Evolutionary conservation across 2,113 vertebrate genomes (phyloP).

Genomic region (Corythaixoides concolor): DNA sequence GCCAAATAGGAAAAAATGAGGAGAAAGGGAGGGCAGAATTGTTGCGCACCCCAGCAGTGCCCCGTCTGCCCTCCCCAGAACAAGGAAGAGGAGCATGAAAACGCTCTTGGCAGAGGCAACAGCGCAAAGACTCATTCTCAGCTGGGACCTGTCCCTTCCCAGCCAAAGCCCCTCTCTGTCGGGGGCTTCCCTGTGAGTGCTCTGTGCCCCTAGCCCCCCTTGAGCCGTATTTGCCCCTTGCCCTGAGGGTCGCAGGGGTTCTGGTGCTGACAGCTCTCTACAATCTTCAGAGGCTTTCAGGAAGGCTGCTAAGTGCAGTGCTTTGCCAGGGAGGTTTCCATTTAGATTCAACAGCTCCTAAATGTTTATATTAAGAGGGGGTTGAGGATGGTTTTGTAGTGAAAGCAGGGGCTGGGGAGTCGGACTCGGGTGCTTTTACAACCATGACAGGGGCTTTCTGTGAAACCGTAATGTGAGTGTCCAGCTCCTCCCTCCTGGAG

Average conservation of each 20-base stretch:
- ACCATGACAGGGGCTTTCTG: background rate
- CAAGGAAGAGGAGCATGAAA: background rate
- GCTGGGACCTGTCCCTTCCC: background rate
- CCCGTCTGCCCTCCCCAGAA: accelerated
- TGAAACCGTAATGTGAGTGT: background rate
- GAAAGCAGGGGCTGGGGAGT: background rate
- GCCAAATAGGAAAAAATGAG: too few relatives aligned
- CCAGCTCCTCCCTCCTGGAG: background rate
- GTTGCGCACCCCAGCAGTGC: background rate
- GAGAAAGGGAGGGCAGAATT: too few relatives aligned
- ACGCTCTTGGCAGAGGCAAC: accelerated
- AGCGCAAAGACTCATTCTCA: background rate
- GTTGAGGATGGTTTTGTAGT: background rate
- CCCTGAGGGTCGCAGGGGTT: background rate
- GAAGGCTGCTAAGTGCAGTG: background rate
- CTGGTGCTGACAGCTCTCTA: background rate
- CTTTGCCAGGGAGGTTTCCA: background rate
- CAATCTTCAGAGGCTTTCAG: background rate
- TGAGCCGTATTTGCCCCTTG: background rate
- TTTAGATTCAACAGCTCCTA: background rate
- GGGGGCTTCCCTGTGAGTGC: too few relatives aligned
- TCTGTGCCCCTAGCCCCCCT: accelerated
- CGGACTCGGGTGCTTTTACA: background rate
- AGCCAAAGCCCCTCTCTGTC: background rate
- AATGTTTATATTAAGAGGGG: background rate